Evolutionary conservation across 2,797 vertebrate species (phyloP).

Genomic region (Diglossa cyanea): DNA sequence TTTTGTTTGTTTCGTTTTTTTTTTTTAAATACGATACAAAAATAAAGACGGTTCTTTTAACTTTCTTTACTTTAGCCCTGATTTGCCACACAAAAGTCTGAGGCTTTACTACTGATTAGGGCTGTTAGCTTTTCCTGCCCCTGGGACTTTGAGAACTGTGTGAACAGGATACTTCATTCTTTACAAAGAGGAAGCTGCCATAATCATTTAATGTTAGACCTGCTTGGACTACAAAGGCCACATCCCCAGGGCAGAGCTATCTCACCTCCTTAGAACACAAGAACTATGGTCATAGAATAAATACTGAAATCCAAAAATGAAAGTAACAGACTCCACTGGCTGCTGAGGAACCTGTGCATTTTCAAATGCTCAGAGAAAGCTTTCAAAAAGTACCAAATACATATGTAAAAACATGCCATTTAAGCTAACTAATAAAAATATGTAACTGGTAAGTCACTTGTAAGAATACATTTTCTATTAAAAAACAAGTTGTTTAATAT

Average conservation of each 20-base stretch:
- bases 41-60: not conserved
- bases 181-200: not conserved
- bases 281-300: not conserved
- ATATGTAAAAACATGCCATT: not conserved
- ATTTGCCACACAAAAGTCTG: not conserved
- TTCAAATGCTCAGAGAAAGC: not conserved
- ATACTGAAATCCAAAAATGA: not conserved
- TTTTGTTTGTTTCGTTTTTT: not conserved
- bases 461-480: not conserved
- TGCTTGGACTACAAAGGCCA: not conserved
- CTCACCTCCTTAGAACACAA: not conserved
- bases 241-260: not conserved
- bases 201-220: not conserved
- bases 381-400: not conserved
- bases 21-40: not conserved
- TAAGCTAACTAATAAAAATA: not conserved
- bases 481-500: not conserved
- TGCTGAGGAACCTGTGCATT: not conserved
- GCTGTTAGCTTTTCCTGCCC: not conserved
- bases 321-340: not conserved
- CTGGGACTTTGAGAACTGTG: not conserved
- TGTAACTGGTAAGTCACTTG: not conserved
- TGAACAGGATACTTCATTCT: not conserved
- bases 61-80: not conserved
- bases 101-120: not conserved